Evolutionary conservation across 23 tunicate species (phyloP).

Genomic region (Diplosoma virens): DNA sequence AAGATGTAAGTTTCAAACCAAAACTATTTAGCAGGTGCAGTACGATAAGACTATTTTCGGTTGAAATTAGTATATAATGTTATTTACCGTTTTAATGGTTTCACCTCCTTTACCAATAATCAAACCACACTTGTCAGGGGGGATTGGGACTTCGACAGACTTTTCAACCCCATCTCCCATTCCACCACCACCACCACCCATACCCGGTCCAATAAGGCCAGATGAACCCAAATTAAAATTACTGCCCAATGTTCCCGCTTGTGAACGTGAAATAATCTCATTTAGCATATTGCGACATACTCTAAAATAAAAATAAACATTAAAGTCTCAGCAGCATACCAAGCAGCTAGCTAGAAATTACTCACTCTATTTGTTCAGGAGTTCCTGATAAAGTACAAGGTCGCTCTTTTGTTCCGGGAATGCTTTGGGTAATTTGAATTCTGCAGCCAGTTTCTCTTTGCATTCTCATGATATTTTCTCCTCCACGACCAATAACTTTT

Average conservation of each 20-base stretch:
- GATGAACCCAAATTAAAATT: conserved; percentile 44
- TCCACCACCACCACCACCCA: conserved; percentile 16
- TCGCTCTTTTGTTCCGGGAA: conserved; percentile 83
- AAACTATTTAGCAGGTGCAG: no score
- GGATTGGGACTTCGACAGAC: conserved; percentile 57
- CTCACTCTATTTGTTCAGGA: conserved; percentile 87
- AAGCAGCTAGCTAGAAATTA: neutral
- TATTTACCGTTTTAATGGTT: conserved; percentile 83
- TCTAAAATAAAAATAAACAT: conserved; percentile 15
- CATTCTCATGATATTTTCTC: conserved; percentile 95
- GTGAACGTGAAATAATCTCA: conserved; percentile 63
- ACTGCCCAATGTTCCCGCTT: conserved; percentile 67
- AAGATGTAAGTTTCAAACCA: no score
- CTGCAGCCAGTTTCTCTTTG: conserved; percentile 96
- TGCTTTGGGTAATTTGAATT: conserved; percentile 89
- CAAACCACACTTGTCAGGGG: conserved; percentile 98
- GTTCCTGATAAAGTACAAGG: conserved; percentile 97
- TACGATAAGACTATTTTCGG: neutral
- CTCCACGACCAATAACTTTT: conserved; percentile 98
- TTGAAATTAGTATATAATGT: neutral
- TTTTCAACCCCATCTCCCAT: conserved; percentile 45
- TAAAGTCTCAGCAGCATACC: no score
- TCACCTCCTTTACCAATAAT: conserved; percentile 99
- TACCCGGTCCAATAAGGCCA: conserved; percentile 1
- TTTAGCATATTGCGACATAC: conserved; percentile 75